Conservation (phyloP, 2,888 invertebrate species). For the Eulithis prunata region DNA sequence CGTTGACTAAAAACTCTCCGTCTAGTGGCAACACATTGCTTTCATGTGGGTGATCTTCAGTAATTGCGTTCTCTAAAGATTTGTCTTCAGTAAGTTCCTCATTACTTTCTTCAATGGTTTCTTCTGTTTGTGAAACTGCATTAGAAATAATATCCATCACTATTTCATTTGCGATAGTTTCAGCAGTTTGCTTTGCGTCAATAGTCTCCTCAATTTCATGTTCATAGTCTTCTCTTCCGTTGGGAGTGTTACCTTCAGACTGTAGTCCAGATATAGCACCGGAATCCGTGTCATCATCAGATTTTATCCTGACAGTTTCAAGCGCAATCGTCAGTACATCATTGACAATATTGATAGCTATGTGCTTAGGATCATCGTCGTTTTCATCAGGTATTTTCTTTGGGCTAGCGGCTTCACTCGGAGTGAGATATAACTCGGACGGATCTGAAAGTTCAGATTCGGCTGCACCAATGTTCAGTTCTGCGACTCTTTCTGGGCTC, state of each 20-base stretch:
- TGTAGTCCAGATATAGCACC: conserved; percentile 77
- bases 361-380: conserved; percentile 69
- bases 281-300: conserved; percentile 77
- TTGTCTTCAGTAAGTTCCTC: conserved; percentile 38
- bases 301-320: conserved; percentile 73
- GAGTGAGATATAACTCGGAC: conserved; percentile 88
- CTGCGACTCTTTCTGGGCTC: conserved; percentile 75
- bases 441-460: conserved; percentile 87
- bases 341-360: conserved; percentile 78
- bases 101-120: conserved; percentile 28
- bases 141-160: conserved; percentile 66
- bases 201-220: conserved; percentile 73
- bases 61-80: conserved; percentile 57
- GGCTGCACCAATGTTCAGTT: conserved; percentile 68
- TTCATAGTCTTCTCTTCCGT: conserved; percentile 76
- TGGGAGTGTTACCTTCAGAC: conserved; percentile 78
- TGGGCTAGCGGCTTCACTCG: conserved; percentile 85
- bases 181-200: conserved; percentile 65
- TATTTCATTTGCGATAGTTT: conserved; percentile 68
- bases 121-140: conserved; percentile 60
- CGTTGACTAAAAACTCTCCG: conserved; percentile 73
- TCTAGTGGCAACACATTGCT: conserved; percentile 76
- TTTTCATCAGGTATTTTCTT: conserved; percentile 68
- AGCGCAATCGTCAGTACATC: conserved; percentile 78
- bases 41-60: conserved; percentile 71